These are phyloP conservation scores for Trididemnum miniatum DNA, from an alignment of 23 tunicate genomes.

Conservation along the genomic window DNA sequence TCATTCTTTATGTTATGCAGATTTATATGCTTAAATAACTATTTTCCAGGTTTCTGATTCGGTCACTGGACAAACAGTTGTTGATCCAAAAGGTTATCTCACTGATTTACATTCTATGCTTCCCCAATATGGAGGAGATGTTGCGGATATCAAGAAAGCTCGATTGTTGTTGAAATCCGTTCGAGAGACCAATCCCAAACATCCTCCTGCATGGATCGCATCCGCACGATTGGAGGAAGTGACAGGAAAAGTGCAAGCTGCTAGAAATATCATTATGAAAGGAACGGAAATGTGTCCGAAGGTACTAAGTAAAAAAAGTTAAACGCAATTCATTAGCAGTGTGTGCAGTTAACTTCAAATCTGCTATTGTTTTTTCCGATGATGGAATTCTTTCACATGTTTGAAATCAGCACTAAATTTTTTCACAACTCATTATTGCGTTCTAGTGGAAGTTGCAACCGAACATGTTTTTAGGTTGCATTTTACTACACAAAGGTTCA, in stretches of 20 bases:
- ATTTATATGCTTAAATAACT: too few relatives aligned
- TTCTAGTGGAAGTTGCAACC: too few relatives aligned
- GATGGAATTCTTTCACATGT: too few relatives aligned
- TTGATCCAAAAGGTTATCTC: conserved; percentile 97
- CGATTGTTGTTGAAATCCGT: conserved; percentile 91
- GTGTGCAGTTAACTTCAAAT: too few relatives aligned
- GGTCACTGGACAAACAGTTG: conserved; percentile 99
- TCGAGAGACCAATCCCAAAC: conserved; percentile 99
- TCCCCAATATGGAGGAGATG: conserved; percentile 95
- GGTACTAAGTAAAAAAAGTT: too few relatives aligned
- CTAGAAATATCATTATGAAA: conserved; percentile 95
- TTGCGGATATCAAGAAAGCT: conserved; percentile 96
- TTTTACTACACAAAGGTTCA: too few relatives aligned
- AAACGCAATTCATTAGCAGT: too few relatives aligned
- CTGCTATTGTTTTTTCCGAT: too few relatives aligned
- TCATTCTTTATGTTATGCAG: too few relatives aligned
- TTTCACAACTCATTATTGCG: too few relatives aligned
- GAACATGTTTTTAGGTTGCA: too few relatives aligned
- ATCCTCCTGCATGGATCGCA: conserved; percentile 99
- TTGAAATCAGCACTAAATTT: too few relatives aligned
- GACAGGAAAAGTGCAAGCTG: conserved; percentile 82
- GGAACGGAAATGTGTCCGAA: conserved; percentile 99
- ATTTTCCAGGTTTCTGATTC: conserved; percentile 92
- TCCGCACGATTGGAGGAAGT: conserved; percentile 98
- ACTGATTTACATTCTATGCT: conserved; percentile 98